phyloP scores from a whole-genome alignment of 2,888 invertebrate species.

The Cantharis lateralis region DNA sequence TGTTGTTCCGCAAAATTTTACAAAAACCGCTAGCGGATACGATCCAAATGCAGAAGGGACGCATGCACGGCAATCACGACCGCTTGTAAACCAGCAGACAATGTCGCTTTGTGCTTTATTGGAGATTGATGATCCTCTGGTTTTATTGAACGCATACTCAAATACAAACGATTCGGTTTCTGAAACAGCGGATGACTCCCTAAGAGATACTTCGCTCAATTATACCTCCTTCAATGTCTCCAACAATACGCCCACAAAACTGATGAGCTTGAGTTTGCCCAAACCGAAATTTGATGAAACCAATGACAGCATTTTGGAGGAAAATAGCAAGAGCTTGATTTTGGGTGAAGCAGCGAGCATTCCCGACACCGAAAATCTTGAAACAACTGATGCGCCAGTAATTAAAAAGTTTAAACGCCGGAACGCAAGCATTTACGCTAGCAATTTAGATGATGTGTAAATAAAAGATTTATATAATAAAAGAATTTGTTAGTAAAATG shows the following conservation, averaged over 20 bases:
- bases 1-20: slow-evolving; percentile 78
- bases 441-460: background rate
- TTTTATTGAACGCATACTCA: slow-evolving; percentile 58
- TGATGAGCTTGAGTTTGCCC: slow-evolving; percentile 39
- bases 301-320: background rate
- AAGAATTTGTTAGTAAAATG: too few relatives aligned
- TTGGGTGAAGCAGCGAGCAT: background rate
- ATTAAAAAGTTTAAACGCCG: slow-evolving; percentile 55
- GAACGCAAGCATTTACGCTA: slow-evolving; percentile 52
- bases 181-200: background rate
- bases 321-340: background rate
- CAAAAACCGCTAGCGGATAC: slow-evolving; percentile 71
- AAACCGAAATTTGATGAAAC: slow-evolving; percentile 39
- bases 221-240: background rate
- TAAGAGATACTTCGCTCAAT: slow-evolving; percentile 14
- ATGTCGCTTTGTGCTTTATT: slow-evolving; percentile 68
- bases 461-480: background rate
- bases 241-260: slow-evolving; percentile 6
- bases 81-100: slow-evolving; percentile 72
- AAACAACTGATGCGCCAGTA: slow-evolving; percentile 25
- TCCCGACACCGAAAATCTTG: slow-evolving; percentile 2
- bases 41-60: slow-evolving; percentile 51
- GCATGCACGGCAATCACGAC: slow-evolving; percentile 54
- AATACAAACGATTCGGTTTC: background rate
- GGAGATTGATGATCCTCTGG: slow-evolving; percentile 81